These are phyloP conservation scores for Parotia lawesii DNA, from an alignment of 2,113 vertebrate genomes.

Conservation along the genomic window DNA sequence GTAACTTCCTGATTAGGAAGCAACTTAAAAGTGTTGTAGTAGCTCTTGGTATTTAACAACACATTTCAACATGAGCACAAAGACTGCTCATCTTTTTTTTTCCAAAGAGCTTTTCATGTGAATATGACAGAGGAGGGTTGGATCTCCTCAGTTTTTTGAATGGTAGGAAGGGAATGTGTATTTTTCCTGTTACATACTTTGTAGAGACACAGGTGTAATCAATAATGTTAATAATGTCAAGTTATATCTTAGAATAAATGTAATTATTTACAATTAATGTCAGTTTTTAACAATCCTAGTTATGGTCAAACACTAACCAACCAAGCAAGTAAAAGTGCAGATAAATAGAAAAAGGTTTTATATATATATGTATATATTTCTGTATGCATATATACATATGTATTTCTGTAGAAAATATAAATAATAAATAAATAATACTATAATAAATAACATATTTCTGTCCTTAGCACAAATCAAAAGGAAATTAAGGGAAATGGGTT, in stretches of 20 bases:
- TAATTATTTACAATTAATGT: background rate
- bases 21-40: background rate
- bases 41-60: background rate
- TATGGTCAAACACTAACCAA: background rate
- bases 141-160: background rate
- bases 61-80: background rate
- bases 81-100: background rate
- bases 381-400: background rate
- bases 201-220: background rate
- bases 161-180: background rate
- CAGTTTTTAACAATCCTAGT: background rate
- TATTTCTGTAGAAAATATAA: conserved; percentile 13
- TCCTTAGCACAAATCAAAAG: background rate
- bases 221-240: background rate
- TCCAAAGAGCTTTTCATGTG: background rate
- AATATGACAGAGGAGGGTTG: background rate
- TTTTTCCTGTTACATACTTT: background rate
- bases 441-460: background rate
- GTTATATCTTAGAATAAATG: conserved; percentile 28
- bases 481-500: background rate
- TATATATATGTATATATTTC: background rate
- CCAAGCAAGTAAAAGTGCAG: background rate
- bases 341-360: background rate
- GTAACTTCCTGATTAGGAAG: background rate
- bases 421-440: background rate